Percentiles rank a stretch among this genome's conserved stretches.
These are phyloP conservation scores for Oenanthe melanoleuca DNA, from an alignment of 2,113 vertebrate genomes.

Conservation along the genomic window DNA sequence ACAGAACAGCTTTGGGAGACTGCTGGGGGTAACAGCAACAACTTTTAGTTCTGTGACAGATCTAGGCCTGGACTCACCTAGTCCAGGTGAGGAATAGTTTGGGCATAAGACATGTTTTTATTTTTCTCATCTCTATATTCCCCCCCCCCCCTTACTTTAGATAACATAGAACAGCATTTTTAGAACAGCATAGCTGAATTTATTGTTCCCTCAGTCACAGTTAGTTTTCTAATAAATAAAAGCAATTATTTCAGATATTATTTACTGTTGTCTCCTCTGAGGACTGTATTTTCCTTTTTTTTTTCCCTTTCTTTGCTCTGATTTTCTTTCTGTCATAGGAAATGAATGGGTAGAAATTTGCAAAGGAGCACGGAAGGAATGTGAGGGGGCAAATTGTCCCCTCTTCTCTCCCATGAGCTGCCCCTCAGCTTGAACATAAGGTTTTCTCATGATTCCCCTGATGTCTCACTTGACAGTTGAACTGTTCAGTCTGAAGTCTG, in stretches of 20 bases:
- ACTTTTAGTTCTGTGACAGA: not conserved
- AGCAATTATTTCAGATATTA: not conserved
- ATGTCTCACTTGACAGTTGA: not conserved
- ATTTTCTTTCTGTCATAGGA: not conserved
- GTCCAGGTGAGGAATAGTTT: not conserved
- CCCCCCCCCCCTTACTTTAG: not conserved
- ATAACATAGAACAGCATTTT: too few relatives aligned
- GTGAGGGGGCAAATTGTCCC: not conserved
- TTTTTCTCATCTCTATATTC: not conserved
- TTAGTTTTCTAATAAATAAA: not conserved
- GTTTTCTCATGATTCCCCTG: not conserved
- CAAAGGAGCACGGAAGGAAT: not conserved
- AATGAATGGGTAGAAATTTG: not conserved
- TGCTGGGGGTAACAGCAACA: not conserved
- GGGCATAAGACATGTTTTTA: not conserved
- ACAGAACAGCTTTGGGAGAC: not conserved
- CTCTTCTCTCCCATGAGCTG: not conserved
- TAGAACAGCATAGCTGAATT: not conserved
- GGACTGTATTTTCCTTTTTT: not conserved
- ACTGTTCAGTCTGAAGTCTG: not conserved
- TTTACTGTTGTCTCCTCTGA: not conserved
- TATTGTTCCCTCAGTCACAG: not conserved
- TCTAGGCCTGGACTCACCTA: not conserved
- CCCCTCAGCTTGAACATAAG: not conserved
- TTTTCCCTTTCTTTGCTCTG: not conserved